Base-by-base conservation (phyloP, 1,140 invertebrate genomes). In the Papilio glaucus region DNA sequence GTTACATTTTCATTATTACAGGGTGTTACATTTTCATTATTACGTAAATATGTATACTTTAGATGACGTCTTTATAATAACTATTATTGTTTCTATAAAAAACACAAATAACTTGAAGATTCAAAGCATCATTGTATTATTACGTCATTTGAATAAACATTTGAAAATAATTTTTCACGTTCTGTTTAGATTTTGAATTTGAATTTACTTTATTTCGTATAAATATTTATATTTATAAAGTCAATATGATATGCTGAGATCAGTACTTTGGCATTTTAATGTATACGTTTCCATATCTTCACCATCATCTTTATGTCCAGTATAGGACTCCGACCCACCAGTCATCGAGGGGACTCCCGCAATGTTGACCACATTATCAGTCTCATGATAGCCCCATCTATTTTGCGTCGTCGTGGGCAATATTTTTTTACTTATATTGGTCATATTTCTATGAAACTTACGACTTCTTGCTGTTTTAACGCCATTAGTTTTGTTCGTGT, bases 111-210 rank as follows among this genome's bases (percentile, higher is more conserved):
- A 53, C 15, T 49, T 33, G 9, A 53, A 37, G 29, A 38, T 69
- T 49, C 67, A 69, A 69, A 62, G 61, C 42, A 13, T 69, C 67
- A 69, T 69, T 69, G 67, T 69, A 26, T 33, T n/a, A 69, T 33
- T 53, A 10, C 67, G 42, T 53, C 42, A 69, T 69, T n/a, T 10
- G 9, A 49, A 18, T 69, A 69, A 69, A 69, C 45, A 69, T 69
- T 69, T 38, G 33, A 49, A 69, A 33, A 37, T 29, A 13, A 62
- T 38, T 33, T 33, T 33, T 53, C 24, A 49, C 37, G n/a, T n/a
- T 71, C 60, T 57, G 49, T 38, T 29, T 49, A 60, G 38, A 57
- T 73, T 60, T 62, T 29, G 29, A 67, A 53, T 37, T 73, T 72
- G 38, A 61, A 72, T 53, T 65, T 65, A 57, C 10, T 24, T 13